Evolutionary conservation across 1,140 invertebrate genomes (phyloP).

Genomic region (Drosophila kikkawai): DNA sequence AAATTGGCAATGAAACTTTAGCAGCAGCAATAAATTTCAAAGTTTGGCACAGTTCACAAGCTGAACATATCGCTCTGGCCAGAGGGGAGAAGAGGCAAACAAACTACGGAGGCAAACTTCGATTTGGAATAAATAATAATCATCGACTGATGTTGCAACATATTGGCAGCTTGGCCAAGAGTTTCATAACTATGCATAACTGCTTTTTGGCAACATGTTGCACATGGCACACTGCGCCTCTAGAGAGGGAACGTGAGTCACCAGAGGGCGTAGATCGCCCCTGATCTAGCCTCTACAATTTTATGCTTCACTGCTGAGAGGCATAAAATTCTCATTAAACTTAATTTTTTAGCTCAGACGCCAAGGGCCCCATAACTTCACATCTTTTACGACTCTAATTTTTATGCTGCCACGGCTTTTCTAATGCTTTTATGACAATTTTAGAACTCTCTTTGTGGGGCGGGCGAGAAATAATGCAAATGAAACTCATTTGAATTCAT

Average conservation of each 20-base stretch:
- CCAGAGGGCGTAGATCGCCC: constrained; percentile 7
- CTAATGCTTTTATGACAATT: constrained; percentile 58
- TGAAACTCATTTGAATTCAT: constrained; percentile 43
- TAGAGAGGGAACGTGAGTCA: constrained; percentile 30
- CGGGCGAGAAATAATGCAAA: constrained; percentile 60
- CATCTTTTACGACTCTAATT: constrained; percentile 28
- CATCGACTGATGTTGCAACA: constrained; percentile 54
- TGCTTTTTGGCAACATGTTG: constrained; percentile 57
- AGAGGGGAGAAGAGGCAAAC: neutral
- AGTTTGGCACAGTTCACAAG: constrained; percentile 70
- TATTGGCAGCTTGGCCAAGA: constrained; percentile 54
- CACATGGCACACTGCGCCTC: constrained; percentile 29
- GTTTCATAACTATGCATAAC: constrained; percentile 59
- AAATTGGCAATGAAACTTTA: constrained; percentile 78
- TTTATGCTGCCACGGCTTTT: constrained; percentile 22
- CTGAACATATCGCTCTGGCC: constrained; percentile 9
- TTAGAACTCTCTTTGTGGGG: constrained; percentile 47
- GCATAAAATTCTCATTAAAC: constrained; percentile 70
- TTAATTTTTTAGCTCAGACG: constrained; percentile 41
- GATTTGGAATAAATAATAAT: constrained; percentile 51
- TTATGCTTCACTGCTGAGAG: constrained; percentile 26
- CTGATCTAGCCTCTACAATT: constrained; percentile 13
- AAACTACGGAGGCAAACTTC: constrained; percentile 11
- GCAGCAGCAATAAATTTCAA: constrained; percentile 67
- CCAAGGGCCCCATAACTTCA: constrained; percentile 14